phyloP scores from a whole-genome alignment of 1,140 invertebrate genomes.

The Tachypleus tridentatus region DNA sequence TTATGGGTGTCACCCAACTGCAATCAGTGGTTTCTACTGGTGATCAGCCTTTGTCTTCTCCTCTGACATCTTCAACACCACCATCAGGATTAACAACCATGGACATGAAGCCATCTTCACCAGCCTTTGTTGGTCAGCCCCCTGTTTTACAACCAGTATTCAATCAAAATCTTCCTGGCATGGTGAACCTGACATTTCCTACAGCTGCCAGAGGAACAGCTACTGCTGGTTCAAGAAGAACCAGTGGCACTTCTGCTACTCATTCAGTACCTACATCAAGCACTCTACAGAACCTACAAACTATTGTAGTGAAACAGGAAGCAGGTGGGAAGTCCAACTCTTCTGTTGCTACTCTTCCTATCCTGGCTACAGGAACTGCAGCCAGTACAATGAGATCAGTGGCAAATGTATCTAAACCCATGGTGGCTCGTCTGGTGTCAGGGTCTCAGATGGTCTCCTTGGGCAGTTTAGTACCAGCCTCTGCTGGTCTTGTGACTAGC shows the following conservation, averaged over 20 bases:
- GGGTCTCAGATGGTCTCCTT: slow-evolving; percentile 30
- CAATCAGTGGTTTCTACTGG: slow-evolving; percentile 4
- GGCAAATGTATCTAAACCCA: slow-evolving; percentile 21
- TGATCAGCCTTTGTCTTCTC: slow-evolving; percentile 6
- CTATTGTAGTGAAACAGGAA: slow-evolving; percentile 26
- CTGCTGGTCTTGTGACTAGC: slow-evolving; percentile 5
- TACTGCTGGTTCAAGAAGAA: slow-evolving; percentile 5
- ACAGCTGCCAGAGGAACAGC: slow-evolving; percentile 5
- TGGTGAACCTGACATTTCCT: slow-evolving; percentile 8
- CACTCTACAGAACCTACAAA: slow-evolving; percentile 20
- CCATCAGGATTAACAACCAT: slow-evolving; percentile 7
- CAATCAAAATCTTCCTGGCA: slow-evolving; percentile 5
- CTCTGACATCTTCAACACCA: not conserved
- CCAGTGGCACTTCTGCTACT: slow-evolving; percentile 7
- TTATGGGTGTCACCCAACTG: slow-evolving; percentile 21
- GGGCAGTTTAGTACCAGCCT: slow-evolving; percentile 26
- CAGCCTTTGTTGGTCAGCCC: slow-evolving; percentile 19
- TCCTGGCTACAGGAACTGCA: slow-evolving; percentile 14
- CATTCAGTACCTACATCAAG: slow-evolving; percentile 3
- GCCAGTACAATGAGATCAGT: slow-evolving; percentile 18
- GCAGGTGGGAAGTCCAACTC: slow-evolving; percentile 10
- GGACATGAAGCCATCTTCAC: slow-evolving; percentile 16
- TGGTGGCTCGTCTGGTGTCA: slow-evolving; percentile 29
- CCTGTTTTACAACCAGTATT: slow-evolving; percentile 16
- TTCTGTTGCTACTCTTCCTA: slow-evolving; percentile 8